These are phyloP conservation scores for Camponotus vicinus DNA, from an alignment of 1,140 invertebrate genomes.

Conservation along the genomic window DNA sequence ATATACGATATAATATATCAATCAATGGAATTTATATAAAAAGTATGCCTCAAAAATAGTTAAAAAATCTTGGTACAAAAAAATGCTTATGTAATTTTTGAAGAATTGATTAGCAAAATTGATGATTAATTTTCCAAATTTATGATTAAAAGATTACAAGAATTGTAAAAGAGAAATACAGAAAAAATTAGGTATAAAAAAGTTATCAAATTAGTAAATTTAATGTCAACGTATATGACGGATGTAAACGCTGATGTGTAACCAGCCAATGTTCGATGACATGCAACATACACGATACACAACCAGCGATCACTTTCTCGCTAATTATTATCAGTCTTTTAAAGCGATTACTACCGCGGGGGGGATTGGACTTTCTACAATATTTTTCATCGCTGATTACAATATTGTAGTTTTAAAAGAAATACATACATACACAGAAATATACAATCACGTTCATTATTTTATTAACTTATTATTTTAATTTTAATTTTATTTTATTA, in stretches of 20 bases:
- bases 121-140: not conserved
- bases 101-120: not conserved
- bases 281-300: slow-evolving; percentile 15
- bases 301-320: slow-evolving; percentile 55
- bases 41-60: not conserved
- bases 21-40: not conserved
- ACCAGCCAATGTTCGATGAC: slow-evolving; percentile 34
- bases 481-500: no score
- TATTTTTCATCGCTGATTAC: not conserved
- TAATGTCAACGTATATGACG: not conserved
- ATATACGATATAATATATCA: no score
- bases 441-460: no score
- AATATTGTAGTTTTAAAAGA: not conserved
- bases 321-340: slow-evolving; percentile 45
- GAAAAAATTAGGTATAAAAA: not conserved
- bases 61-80: not conserved
- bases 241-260: not conserved
- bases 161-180: not conserved
- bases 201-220: not conserved
- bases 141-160: not conserved
- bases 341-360: slow-evolving; percentile 21
- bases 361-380: slow-evolving; percentile 45
- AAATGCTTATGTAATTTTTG: not conserved
- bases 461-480: no score
- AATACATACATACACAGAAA: not conserved